These are phyloP conservation scores for Enteromius trimaculatus DNA, from an alignment of 2,797 vertebrate genomes.

Conservation along the genomic window DNA sequence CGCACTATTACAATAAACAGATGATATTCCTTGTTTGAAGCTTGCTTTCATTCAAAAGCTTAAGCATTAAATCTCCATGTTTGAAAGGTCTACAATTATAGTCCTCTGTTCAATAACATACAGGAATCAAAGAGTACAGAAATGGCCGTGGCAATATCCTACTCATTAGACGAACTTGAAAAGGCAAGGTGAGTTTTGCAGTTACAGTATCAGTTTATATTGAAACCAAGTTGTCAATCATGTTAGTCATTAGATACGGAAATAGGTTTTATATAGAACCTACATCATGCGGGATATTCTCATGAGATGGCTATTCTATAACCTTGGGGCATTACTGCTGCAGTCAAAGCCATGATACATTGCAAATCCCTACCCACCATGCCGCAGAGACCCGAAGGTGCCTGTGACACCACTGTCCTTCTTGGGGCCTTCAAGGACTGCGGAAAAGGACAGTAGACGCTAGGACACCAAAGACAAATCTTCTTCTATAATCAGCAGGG, in stretches of 20 bases:
- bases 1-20: no score
- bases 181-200: not conserved
- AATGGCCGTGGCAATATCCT: not conserved
- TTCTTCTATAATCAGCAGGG: conserved; percentile 10
- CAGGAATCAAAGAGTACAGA: conserved; percentile 9
- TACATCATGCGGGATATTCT: conserved; percentile 4
- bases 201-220: not conserved
- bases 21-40: no score
- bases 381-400: conserved; percentile 31
- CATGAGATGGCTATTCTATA: not conserved
- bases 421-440: conserved; percentile 41
- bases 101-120: not conserved
- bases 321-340: conserved; percentile 33
- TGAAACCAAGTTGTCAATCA: not conserved
- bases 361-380: conserved; percentile 32
- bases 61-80: not conserved
- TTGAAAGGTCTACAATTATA: not conserved
- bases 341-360: conserved; percentile 35
- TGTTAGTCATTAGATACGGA: not conserved
- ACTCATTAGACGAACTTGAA: not conserved
- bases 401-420: conserved; percentile 41
- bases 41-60: not conserved
- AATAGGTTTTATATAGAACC: conserved; percentile 24
- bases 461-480: conserved; percentile 5
- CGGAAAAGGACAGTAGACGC: conserved; percentile 8